These are phyloP conservation scores for Phragmatobia fuliginosa DNA, from an alignment of 2,888 invertebrate species.

Conservation along the genomic window DNA sequence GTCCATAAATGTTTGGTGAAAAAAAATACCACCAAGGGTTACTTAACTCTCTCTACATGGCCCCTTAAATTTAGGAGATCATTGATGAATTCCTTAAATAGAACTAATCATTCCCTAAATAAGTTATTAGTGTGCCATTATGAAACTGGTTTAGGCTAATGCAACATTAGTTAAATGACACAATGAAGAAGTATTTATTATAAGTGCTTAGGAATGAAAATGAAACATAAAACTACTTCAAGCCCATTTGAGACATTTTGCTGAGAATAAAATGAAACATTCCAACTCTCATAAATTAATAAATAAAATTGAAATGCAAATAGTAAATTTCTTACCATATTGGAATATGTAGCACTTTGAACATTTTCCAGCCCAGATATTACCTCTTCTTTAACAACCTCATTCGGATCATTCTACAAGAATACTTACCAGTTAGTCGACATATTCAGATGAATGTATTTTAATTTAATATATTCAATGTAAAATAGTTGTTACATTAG, in stretches of 20 bases:
- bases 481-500: too few species aligned
- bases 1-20: too few species aligned
- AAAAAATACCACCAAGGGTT: too few species aligned
- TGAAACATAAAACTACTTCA: too few species aligned
- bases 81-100: neutral
- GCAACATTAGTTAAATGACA: neutral
- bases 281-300: too few species aligned
- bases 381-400: slow-evolving; percentile 65
- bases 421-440: neutral
- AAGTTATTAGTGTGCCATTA: neutral
- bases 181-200: neutral
- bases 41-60: too few species aligned
- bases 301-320: too few species aligned
- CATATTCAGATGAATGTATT: neutral
- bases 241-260: too few species aligned
- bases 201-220: neutral
- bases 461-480: neutral
- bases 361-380: slow-evolving; percentile 71
- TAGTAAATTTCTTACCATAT: slow-evolving; percentile 67
- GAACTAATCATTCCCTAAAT: neutral
- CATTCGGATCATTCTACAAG: slow-evolving; percentile 67
- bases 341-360: slow-evolving; percentile 65
- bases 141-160: neutral
- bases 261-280: neutral
- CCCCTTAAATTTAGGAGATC: too few species aligned